Percentiles rank a stretch among this genome's conserved stretches.
Evolutionary conservation across 2,797 vertebrate species (phyloP).

Genomic region (Leuciscus waleckii): DNA sequence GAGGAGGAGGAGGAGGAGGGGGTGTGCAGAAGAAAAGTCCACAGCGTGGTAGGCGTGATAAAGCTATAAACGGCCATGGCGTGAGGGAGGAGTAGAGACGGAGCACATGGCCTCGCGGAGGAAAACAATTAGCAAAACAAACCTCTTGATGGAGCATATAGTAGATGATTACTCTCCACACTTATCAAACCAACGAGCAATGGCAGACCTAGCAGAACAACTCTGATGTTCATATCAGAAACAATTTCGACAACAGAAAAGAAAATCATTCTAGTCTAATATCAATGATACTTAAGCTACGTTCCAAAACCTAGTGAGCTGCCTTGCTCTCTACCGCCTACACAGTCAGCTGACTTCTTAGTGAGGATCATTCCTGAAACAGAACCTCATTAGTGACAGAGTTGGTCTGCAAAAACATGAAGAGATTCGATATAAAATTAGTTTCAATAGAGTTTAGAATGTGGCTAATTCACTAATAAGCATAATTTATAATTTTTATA

Average conservation of each 20-base stretch:
- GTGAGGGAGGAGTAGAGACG: neutral
- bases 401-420: neutral
- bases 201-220: neutral
- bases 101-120: neutral
- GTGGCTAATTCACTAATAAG: neutral
- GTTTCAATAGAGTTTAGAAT: neutral
- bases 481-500: neutral
- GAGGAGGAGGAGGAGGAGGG: slow-evolving; percentile 44
- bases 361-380: neutral
- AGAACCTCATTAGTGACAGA: neutral
- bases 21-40: neutral
- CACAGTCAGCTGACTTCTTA: neutral
- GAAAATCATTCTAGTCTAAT: no score
- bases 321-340: neutral
- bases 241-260: slow-evolving; percentile 2
- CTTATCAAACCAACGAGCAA: neutral
- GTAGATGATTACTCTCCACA: neutral
- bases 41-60: slow-evolving; percentile 28
- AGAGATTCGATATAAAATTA: no score
- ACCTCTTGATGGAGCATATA: neutral
- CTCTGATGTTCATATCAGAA: neutral
- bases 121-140: neutral
- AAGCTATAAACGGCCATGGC: slow-evolving; percentile 24
- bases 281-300: neutral
- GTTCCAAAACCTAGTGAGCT: neutral